Evolutionary conservation across 2,113 vertebrate species (phyloP).

Genomic region (Colinus virginianus): DNA sequence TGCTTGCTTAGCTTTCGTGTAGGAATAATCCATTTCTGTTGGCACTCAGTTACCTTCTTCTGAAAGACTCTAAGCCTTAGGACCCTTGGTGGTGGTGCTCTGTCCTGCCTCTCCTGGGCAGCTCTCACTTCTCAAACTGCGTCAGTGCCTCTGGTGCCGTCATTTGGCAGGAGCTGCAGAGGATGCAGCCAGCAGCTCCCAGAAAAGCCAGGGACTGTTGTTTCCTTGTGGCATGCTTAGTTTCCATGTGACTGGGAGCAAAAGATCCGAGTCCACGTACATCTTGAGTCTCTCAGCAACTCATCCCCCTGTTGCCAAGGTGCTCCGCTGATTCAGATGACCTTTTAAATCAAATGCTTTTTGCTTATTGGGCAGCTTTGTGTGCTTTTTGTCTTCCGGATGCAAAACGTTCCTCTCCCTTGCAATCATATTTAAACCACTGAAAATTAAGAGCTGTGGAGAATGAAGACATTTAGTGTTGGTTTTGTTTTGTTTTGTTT

Average conservation of each 20-base stretch:
- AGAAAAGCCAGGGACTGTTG: slow-evolving; percentile 13
- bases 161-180: slow-evolving; percentile 1
- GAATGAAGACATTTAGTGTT: background rate
- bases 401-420: background rate
- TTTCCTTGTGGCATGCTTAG: slow-evolving; percentile 20
- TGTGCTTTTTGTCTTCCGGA: slow-evolving; percentile 31
- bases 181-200: slow-evolving; percentile 11
- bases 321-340: slow-evolving; percentile 62
- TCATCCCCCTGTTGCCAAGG: slow-evolving; percentile 72
- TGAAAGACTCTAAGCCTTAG: background rate
- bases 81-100: background rate
- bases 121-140: background rate
- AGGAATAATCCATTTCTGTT: background rate
- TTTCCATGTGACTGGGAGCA: slow-evolving; percentile 59
- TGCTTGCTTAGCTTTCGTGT: background rate
- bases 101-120: background rate
- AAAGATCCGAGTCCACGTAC: slow-evolving; percentile 66
- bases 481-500: background rate
- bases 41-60: background rate
- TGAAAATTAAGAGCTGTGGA: background rate
- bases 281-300: slow-evolving; percentile 72
- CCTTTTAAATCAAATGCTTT: slow-evolving; percentile 71
- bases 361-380: slow-evolving; percentile 56
- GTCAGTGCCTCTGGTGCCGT: slow-evolving; percentile 29
- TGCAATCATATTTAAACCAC: background rate